phyloP scores from a whole-genome alignment of 2,888 invertebrate species.

The Ferrisia virgata region DNA sequence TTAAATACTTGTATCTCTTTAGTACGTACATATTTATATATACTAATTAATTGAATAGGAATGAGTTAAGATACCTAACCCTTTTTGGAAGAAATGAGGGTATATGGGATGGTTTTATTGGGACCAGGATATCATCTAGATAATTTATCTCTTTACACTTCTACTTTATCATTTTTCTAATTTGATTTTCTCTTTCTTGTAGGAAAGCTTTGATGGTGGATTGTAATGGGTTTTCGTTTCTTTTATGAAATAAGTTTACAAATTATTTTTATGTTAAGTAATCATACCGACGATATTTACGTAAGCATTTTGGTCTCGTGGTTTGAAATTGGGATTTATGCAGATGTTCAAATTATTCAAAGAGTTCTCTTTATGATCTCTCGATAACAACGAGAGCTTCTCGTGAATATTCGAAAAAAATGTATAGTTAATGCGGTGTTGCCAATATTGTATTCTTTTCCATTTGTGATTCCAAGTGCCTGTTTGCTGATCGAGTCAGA shows the following conservation, averaged over 20 bases:
- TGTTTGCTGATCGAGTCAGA: no score
- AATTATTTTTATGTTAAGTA: neutral
- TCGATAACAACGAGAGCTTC: no score
- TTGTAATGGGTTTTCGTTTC: conserved; percentile 40
- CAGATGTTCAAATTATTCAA: no score
- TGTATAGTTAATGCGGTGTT: no score
- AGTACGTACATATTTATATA: neutral
- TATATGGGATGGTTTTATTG: no score
- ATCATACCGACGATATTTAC: neutral
- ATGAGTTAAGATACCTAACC: no score
- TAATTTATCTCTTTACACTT: neutral
- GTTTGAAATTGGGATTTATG: no score
- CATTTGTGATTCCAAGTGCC: no score
- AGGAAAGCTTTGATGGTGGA: neutral
- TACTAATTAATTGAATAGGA: neutral
- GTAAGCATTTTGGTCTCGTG: neutral
- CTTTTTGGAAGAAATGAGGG: no score
- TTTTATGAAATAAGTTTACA: neutral
- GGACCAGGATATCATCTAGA: neutral
- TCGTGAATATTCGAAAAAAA: no score
- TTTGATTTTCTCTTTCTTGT: neutral
- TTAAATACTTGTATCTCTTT: neutral
- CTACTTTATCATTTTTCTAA: neutral
- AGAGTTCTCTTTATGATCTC: no score
- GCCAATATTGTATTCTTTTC: no score